Evolutionary conservation across 2,888 invertebrate species (phyloP), one percentile per base, ranked within the genome.

Genomic region (Andrena trimmerana): DNA sequence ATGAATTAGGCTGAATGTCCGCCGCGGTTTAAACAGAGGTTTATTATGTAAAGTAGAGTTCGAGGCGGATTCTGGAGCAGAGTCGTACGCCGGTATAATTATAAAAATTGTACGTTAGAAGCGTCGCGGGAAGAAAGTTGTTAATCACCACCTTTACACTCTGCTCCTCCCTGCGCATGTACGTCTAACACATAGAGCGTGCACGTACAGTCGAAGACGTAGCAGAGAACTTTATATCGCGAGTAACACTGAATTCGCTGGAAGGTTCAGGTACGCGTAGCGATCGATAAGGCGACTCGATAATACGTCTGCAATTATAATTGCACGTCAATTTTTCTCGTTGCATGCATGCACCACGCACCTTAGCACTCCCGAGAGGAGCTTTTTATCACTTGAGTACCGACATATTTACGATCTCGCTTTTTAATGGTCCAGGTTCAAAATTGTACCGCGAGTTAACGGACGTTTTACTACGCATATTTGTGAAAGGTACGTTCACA

Each of bases 1-100:
- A 71, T 79, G 78, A 89, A 87, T 85, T 88, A 82, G 85, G 86
- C 77, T 89, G 75, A 87, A 84, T 60, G 63, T 78, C 24, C 68
- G 48, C 75, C 29, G 31, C 42, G 36, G 59, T 70, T 72, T 52
- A 52, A 78, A 54, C 75, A 75, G 36, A 62, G 67, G 63, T 81
- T 73, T 73, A 70, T 83, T 70, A 52, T 73, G 66, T 73, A 79
- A 82, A 70, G 73, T 73, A 78, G 65, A 78, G 65, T 65, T 42
- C 29, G 59, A 71, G 66, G 50, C 0, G 52, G 57, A 63, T 65
- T 79, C 73, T 79, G 79, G 76, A 81, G 63, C 62, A 71, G 63
- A 75, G 62, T 33, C 27, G 36, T 10, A 29, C 48, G 31, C 27
- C 31, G 24, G 36, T 67, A 57, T 50, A 72, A 57, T 71, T 74